A percentile compares a stretch with the other conserved stretches of the same genome.
phyloP scores from a whole-genome alignment of 2,797 vertebrate genomes.

The Ctenochaetus hawaiiensis region DNA sequence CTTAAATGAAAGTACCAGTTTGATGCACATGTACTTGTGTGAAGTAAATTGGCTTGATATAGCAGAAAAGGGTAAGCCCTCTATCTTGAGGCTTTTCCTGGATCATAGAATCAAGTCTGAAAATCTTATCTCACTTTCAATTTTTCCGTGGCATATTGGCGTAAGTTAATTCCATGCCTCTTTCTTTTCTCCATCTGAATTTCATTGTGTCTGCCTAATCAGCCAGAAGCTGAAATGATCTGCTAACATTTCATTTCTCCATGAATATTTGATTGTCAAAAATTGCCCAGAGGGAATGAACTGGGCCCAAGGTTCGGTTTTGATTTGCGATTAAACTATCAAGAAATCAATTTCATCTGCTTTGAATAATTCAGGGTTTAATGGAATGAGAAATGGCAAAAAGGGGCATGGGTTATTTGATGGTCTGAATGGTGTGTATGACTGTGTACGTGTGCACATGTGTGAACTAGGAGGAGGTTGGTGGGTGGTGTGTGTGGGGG shows the following conservation, averaged over 20 bases:
- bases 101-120: conserved; percentile 59
- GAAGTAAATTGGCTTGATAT: conserved; percentile 41
- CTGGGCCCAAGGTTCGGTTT: conserved; percentile 79
- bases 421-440: conserved; percentile 57
- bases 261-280: conserved; percentile 87
- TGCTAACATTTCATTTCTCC: conserved; percentile 84
- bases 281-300: conserved; percentile 80
- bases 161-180: conserved; percentile 70
- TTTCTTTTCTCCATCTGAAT: conserved; percentile 75
- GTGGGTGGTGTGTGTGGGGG: background rate
- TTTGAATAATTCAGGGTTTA: conserved; percentile 86
- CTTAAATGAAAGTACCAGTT: conserved; percentile 9
- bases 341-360: conserved; percentile 85
- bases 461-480: background rate
- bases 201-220: conserved; percentile 81
- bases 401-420: conserved; percentile 74
- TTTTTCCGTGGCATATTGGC: conserved; percentile 68
- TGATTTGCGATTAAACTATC: conserved; percentile 87
- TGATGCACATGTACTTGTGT: conserved; percentile 1
- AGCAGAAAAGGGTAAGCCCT: conserved; percentile 25
- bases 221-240: conserved; percentile 81
- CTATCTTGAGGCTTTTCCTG: conserved; percentile 15
- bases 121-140: conserved; percentile 74
- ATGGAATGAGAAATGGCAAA: conserved; percentile 82
- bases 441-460: background rate